Base-by-base conservation (phyloP, 2,113 vertebrate species). In the Ranitomeya imitator region DNA sequence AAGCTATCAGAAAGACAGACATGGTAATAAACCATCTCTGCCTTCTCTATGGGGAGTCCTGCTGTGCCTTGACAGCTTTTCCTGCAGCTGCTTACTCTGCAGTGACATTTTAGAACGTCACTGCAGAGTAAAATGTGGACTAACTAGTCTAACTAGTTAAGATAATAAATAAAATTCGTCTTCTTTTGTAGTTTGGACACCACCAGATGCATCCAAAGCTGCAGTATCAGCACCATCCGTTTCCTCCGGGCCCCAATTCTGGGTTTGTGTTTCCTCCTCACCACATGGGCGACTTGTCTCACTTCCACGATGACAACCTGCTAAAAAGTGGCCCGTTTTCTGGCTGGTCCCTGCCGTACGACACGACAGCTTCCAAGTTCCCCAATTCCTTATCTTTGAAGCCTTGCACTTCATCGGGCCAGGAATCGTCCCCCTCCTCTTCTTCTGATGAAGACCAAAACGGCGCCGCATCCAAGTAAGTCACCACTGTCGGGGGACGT, bases 381-480 rank as follows among this genome's bases (percentile, higher is more conserved):
- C 94, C 95, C 90, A 97, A 95, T 93, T 96, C 96, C 91, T 86
- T 95, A 82, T 91, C 92, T 90, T 88, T 92, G 61, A 93, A 94
- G 88, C 85, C 90, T 11, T 92, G 92, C 78, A 89, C 94, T 83
- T 94, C 96, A 83, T 95, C 96, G 74, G 96, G 93, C 73, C 94
- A 95, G 82, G 96, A 95, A 57, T 97, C 97, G 11, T 97, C 96
- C 15, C 95, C 96, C 7, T 96, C 96, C 23, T 97, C 97, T 0
- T 97, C 97, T 73, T 97, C 96, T 11, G 96, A 97, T 86, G 97
- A 98, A 69, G 96, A 97, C 69, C 95, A 95, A 90, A 96, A 96
- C 78, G 95, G 97, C 92, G 93, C 92, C 90, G 95, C 93, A 83
- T 91, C 96, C 91, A 96, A 97, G 97, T 98, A 94, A 95, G 96